These are phyloP conservation scores for Habroteleia sp. DNA, from an alignment of 2,888 invertebrate species.

Conservation along the genomic window DNA sequence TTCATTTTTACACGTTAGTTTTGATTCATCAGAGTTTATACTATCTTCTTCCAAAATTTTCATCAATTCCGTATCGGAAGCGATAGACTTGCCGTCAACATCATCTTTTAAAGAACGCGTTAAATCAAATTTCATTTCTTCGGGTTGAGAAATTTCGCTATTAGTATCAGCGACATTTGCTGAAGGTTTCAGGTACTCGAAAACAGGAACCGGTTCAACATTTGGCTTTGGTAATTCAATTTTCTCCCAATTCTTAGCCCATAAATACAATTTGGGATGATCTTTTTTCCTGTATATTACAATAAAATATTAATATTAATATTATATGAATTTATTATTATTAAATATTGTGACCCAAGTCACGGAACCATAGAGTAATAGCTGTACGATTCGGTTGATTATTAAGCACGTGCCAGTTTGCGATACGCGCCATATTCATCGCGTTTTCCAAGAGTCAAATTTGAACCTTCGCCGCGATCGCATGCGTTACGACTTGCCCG, in stretches of 20 bases:
- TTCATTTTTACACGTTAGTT: constrained; percentile 68
- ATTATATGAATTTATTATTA: too few species aligned
- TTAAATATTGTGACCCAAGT: too few species aligned
- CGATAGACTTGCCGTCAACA: constrained; percentile 76
- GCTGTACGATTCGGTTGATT: too few species aligned
- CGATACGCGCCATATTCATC: too few species aligned
- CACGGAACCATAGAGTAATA: too few species aligned
- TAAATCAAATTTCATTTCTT: constrained; percentile 70
- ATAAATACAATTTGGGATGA: constrained; percentile 92
- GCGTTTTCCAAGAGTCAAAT: too few species aligned
- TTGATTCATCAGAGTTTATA: constrained; percentile 73
- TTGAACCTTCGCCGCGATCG: too few species aligned
- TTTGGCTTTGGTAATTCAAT: constrained; percentile 71
- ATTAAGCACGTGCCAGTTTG: too few species aligned
- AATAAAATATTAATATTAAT: too few species aligned
- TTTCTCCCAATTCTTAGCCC: constrained; percentile 93
- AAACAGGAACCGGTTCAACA: constrained; percentile 72
- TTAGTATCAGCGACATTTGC: constrained; percentile 47
- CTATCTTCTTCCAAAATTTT: constrained; percentile 79
- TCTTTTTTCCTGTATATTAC: constrained; percentile 84
- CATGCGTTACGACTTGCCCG: too few species aligned
- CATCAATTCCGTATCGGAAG: constrained; percentile 79
- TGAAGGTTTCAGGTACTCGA: constrained; percentile 72
- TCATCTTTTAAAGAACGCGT: constrained; percentile 74
- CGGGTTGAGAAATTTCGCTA: constrained; percentile 61